These are phyloP conservation scores for Lagorchestes hirsutus DNA, from an alignment of 2,797 vertebrate species.

Conservation along the genomic window DNA sequence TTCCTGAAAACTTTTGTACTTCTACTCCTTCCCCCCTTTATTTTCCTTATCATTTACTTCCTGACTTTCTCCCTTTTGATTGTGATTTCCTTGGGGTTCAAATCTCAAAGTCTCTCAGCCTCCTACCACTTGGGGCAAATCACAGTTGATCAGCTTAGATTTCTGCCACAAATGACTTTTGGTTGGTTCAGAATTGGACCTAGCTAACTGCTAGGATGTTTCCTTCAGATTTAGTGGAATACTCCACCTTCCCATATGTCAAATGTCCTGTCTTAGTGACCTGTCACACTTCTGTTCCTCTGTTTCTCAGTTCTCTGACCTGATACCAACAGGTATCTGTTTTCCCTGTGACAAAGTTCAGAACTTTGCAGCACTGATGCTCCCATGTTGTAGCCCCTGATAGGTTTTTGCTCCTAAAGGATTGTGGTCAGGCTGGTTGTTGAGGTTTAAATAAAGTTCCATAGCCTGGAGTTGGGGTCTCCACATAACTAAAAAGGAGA, in stretches of 20 bases:
- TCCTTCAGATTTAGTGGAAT: neutral
- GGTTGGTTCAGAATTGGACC: neutral
- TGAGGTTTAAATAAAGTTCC: neutral
- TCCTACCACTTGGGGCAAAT: neutral
- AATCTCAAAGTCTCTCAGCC: neutral
- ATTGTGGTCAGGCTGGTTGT: neutral
- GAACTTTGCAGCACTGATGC: neutral
- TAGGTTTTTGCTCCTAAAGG: neutral
- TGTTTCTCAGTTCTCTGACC: neutral
- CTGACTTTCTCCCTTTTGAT: neutral
- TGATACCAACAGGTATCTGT: neutral
- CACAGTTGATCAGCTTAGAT: neutral
- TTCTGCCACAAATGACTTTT: neutral
- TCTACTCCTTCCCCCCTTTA: neutral
- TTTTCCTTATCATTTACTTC: neutral
- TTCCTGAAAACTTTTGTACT: neutral
- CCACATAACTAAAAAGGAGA: neutral
- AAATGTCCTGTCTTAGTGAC: neutral
- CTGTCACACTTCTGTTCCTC: neutral
- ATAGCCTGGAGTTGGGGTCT: neutral
- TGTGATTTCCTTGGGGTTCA: neutral
- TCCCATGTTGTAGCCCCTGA: neutral
- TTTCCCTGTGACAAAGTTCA: neutral
- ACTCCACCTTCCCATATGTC: too few species aligned
- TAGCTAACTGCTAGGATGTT: neutral